Base-by-base conservation (phyloP, 2,888 invertebrate genomes). In the Drosophila hamatofila region DNA sequence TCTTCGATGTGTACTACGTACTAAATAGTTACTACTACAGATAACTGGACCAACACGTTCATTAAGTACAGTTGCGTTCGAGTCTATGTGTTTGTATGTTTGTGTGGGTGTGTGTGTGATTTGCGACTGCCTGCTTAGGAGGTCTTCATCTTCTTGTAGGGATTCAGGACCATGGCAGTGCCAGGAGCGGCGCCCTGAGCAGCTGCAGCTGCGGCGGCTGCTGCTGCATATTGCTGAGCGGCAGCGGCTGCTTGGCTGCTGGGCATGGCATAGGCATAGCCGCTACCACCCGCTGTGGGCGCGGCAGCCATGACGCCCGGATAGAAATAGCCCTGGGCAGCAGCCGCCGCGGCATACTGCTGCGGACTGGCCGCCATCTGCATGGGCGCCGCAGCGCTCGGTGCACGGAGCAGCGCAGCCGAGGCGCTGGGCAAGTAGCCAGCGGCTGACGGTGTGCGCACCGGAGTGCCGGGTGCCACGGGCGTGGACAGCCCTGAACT, bases 121-220 rank as follows among this genome's bases (percentile, higher is more conserved):
- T 18, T 6, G 16, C 48, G 37, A 25, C 16, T 54, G 16, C 12
- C 3, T 35, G 51, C 58, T 90, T 93, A 93, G 66, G 93, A 97
- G 90, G 97, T 97, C 94, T 97, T 97, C 95, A 97, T 96, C 94
- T 97, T 97, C 94, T 97, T 97, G 94, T 96, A 97, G 67, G 97
- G 97, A 92, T 97, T 97, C 92, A 96, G 94, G 25, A 95, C 95
- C 70, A 94, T 94, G 78, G 93, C 91, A 73, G 89, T 92, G 41
- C 91, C 91, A 8, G 62, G 76, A 0, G 84, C 79, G 3, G 80
- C 78, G 8, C 81, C 75, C 18, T 80, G 84, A 0, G 88, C 80
- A 21, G 91, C 91, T 2, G 90, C 88, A 8, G 80, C 82, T 14
- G 87, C 83, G 0, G 88, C 82, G 2, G 89, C 82, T 33, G 90